Base-by-base conservation (phyloP, 2,113 vertebrate species). In the Limanda limanda region DNA sequence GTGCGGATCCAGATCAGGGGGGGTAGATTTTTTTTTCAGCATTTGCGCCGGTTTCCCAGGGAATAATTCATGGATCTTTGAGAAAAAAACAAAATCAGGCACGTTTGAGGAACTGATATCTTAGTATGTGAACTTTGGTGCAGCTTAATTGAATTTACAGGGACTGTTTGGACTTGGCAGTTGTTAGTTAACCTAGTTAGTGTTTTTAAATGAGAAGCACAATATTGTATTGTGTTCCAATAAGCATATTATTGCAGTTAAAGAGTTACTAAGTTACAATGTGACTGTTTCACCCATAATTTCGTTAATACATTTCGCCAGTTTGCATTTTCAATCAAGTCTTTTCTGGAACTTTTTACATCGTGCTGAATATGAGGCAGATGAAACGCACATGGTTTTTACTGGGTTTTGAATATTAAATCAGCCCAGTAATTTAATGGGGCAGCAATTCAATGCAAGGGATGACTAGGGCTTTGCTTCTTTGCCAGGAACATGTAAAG, bases 401-500 rank as follows among this genome's bases (percentile, higher is more conserved):
- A 71, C 42, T 45, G 42, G 11, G 71, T 58, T 71, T 55, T 64
- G 20, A 59, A 61, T 67, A 62, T 3, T 35, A n/a, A 64, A 10
- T 31, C 17, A 56, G 21, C 76, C 67, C 27, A 61, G 24, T 51
- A 59, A 13, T 69, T 58, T 37, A 63, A 69, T 48, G 11, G 17
- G 66, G 25, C 23, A 81, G 45, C 58, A 47, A 2, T 71, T 61
- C 31, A 66, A 75, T 64, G 6, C 14, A 66, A 21, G 45, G 37
- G 35, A 23, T 58, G 45, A 67, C 42, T 71, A 57, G 25, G 14
- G 35, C 71, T 77, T 77, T 80, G 64, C 42, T 18, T 76, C 24
- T 56, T 51, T 21, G 48, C 42, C 13, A 47, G 68, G 10, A 65
- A 55, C 54, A 76, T 78, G 67, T 42, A 72, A 71, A 74, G 48